Evolutionary conservation across 2,797 vertebrate species (phyloP).

Genomic region (Craterocephalus amniculus): DNA sequence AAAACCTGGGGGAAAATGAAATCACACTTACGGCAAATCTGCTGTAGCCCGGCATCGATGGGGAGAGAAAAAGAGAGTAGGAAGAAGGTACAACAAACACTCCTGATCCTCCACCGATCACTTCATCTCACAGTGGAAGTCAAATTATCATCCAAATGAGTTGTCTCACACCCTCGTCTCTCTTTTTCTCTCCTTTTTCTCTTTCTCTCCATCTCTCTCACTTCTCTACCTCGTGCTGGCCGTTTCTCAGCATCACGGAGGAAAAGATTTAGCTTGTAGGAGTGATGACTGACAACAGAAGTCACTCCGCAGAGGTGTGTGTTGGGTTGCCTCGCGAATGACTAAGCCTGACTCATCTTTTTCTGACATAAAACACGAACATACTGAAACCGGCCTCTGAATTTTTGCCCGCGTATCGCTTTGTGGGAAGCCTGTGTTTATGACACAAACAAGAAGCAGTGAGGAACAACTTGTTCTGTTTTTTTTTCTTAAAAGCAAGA

Average conservation of each 20-base stretch:
- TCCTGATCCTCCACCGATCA: conserved; percentile 42
- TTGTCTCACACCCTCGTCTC: conserved; percentile 51
- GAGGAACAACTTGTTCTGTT: conserved; percentile 29
- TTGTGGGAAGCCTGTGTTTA: conserved; percentile 42
- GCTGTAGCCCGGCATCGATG: conserved; percentile 67
- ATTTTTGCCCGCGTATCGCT: conserved; percentile 11
- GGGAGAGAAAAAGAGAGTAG: conserved; percentile 14
- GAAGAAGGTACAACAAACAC: conserved; percentile 13
- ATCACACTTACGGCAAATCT: conserved; percentile 69
- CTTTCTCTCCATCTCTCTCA: conserved; percentile 53
- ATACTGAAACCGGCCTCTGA: conserved; percentile 35
- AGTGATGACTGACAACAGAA: conserved; percentile 78
- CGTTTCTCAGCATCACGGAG: conserved; percentile 62
- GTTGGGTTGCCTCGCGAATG: conserved; percentile 66
- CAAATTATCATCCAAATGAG: conserved; percentile 55
- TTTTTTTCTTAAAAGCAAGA: neutral
- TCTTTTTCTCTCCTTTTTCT: conserved; percentile 32
- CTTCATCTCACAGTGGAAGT: conserved; percentile 38
- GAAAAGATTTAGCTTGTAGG: conserved; percentile 70
- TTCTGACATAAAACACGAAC: conserved; percentile 55
- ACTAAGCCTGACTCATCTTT: conserved; percentile 80
- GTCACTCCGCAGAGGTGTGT: conserved; percentile 63
- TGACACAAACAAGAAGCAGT: conserved; percentile 1
- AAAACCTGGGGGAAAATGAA: conserved; percentile 28
- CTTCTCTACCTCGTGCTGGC: conserved; percentile 53